Conservation (phyloP, 2,888 invertebrate genomes). For the Ptycholaimellus sp. region DNA sequence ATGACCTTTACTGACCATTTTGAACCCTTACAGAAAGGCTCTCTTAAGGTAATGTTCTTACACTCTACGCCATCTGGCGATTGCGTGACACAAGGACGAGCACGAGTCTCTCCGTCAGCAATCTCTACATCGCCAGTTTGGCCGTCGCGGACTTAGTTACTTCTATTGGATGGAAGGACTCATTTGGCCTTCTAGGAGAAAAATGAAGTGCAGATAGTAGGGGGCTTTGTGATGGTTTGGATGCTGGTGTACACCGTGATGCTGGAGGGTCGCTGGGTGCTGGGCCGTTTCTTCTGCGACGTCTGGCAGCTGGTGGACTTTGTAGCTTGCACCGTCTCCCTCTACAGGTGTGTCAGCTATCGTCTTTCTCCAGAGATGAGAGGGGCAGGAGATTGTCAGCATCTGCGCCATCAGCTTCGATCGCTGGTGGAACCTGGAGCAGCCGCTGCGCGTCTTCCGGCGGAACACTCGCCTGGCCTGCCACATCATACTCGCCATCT, state of each 20-base stretch:
- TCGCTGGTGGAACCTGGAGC: constrained; percentile 16
- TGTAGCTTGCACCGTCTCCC: constrained; percentile 13
- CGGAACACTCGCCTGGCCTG: constrained; percentile 13
- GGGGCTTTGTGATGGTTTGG: background rate
- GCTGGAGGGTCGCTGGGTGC: background rate
- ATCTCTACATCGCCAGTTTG: constrained; percentile 14
- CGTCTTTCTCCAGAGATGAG: too few species aligned
- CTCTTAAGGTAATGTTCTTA: too few species aligned
- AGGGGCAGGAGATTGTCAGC: too few species aligned
- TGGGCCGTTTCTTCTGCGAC: constrained; percentile 9
- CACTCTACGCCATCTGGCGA: too few species aligned
- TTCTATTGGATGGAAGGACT: too few species aligned
- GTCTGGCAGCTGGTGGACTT: constrained; percentile 13
- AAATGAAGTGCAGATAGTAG: constrained; percentile 2
- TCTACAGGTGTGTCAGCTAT: too few species aligned
- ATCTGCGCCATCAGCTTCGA: constrained; percentile 18
- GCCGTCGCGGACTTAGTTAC: constrained; percentile 16
- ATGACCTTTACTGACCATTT: too few species aligned
- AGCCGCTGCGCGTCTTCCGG: constrained; percentile 16
- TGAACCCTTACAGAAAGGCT: too few species aligned
- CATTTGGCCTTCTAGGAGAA: too few species aligned
- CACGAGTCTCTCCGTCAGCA: constrained; percentile 16
- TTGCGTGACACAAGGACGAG: too few species aligned
- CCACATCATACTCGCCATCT: constrained; percentile 12
- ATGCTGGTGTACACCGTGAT: background rate